These are phyloP conservation scores for Pyrocoelia pectoralis DNA, from an alignment of 2,888 invertebrate genomes.

Conservation along the genomic window DNA sequence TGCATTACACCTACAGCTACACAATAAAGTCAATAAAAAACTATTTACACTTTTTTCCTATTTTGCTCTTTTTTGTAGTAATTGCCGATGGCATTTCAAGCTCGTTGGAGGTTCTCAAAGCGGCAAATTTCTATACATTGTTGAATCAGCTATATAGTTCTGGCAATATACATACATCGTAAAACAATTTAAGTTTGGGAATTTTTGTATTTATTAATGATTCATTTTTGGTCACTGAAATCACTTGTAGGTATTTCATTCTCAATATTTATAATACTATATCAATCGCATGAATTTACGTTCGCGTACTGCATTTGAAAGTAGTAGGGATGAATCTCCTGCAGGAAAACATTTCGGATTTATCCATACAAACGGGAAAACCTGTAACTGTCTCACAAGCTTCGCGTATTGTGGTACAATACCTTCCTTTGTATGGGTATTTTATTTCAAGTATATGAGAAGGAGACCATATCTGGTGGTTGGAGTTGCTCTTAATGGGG, in stretches of 20 bases:
- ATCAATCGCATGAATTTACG: not conserved
- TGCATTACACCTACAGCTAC: not conserved
- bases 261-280: not conserved
- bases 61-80: conserved; percentile 2
- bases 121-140: conserved; percentile 1
- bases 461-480: no score
- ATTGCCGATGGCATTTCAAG: not conserved
- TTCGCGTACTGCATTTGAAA: conserved; percentile 5
- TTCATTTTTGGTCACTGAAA: conserved; percentile 3
- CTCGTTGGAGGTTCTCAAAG: not conserved
- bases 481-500: no score
- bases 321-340: not conserved
- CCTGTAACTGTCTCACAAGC: conserved; percentile 6
- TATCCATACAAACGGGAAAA: conserved; percentile 9
- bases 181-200: not conserved
- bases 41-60: not conserved
- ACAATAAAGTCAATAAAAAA: not conserved
- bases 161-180: no score
- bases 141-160: not conserved
- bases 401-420: conserved; percentile 6
- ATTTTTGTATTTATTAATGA: conserved; percentile 4
- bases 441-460: conserved; percentile 7
- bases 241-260: not conserved
- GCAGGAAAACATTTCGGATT: not conserved
- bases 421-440: conserved; percentile 10